Conservation (phyloP, 2,888 invertebrate genomes). For the Rhimphoctona megacephalus region DNA sequence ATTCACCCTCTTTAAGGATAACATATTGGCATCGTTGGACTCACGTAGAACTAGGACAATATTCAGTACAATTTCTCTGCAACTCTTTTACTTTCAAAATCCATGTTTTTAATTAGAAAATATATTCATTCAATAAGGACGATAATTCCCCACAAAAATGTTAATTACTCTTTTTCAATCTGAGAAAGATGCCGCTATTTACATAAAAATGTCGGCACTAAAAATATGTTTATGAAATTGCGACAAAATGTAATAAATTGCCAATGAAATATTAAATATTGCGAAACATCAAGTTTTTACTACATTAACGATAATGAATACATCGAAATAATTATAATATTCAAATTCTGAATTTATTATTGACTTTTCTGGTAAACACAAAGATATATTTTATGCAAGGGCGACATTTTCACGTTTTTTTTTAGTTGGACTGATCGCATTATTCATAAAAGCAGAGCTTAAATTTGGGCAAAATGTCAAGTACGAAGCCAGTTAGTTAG, state of each 20-base stretch:
- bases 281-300: neutral
- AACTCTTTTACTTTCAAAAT: neutral
- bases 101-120: neutral
- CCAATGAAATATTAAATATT: neutral
- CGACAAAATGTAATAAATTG: neutral
- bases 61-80: neutral
- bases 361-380: no score
- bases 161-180: neutral
- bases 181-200: neutral
- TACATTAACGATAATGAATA: neutral
- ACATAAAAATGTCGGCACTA: neutral
- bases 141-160: neutral
- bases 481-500: neutral
- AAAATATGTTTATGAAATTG: neutral
- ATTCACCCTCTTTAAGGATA: neutral
- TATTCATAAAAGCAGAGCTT: no score
- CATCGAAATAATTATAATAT: neutral
- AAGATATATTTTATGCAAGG: no score
- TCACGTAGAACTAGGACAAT: neutral
- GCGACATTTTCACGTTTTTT: no score
- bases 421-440: no score
- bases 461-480: neutral
- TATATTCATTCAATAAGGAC: neutral
- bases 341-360: neutral
- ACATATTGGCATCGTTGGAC: neutral